Base-by-base conservation (phyloP, 2,113 vertebrate genomes). In the Eira barbara region DNA sequence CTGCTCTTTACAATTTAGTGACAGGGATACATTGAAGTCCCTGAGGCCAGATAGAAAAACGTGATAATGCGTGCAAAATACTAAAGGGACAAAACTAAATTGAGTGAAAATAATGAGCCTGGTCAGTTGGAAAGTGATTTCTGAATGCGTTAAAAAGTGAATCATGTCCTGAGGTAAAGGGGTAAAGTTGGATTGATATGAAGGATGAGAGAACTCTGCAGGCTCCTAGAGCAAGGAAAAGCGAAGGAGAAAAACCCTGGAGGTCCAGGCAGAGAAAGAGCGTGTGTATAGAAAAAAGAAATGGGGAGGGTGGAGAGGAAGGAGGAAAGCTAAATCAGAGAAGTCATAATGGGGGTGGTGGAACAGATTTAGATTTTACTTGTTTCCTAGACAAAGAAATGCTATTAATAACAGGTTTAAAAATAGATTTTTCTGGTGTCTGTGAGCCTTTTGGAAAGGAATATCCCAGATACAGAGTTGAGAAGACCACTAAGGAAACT, bases 271-370 rank as follows among this genome's bases (percentile, higher is more conserved):
- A 89, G 23, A 65, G 29, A 52, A 52, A 45, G 23, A 9, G 1
- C 85, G 3, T 63, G 10, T 78, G 1, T 4, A 74, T 27, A 74
- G 27, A 65, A 74, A n/a, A 84, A 61, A 57, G 31, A 71, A 36
- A 39, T 6, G 6, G 6, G 6, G 2, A 1, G 7, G 0, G 3
- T 45, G 3, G 27, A 5, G 1, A 69, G 27, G 45, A 83, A 20
- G 21, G 49, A 0, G 10, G 2, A 79, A 27, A 63, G 6, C 7
- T 73, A 27, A 59, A 29, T 86, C 13, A 27, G 13, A 89, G 18
- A 96, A 21, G 7, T 34, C 59, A 85, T n/a, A 1, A 15, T 31
- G 3, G 27, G 1, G 63, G 23, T 25, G 59, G 25, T 9, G 59
- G 14, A 45, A 11, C 14, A 67, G 23, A 59, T 45, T 29, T 59